These are phyloP conservation scores for Chelon labrosus DNA, from an alignment of 2,797 vertebrate genomes.

Conservation along the genomic window DNA sequence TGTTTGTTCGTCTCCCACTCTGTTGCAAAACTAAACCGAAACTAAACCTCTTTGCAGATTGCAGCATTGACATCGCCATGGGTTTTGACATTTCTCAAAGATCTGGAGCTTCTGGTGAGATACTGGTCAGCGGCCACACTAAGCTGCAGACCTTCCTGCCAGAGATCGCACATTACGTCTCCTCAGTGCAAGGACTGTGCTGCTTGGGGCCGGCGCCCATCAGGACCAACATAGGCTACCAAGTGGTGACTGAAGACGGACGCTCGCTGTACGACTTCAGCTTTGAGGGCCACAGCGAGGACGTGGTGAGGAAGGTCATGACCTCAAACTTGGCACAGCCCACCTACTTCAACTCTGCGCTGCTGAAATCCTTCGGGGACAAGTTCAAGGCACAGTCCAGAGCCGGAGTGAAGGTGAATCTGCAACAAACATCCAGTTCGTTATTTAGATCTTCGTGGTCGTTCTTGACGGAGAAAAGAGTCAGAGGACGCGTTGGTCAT, in stretches of 20 bases:
- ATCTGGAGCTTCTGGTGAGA: neutral
- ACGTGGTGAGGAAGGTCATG: conserved; percentile 84
- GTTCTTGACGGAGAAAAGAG: no score
- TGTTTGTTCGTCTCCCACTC: neutral
- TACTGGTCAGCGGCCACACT: conserved; percentile 72
- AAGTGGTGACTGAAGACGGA: conserved; percentile 65
- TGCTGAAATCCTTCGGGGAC: conserved; percentile 83
- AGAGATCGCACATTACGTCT: conserved; percentile 77
- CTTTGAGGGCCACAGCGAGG: conserved; percentile 82
- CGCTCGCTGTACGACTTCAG: conserved; percentile 74
- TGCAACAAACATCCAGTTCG: neutral
- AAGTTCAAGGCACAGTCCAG: conserved; percentile 73
- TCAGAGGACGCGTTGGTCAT: no score
- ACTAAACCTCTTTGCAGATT: conserved; percentile 43
- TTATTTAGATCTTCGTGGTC: no score
- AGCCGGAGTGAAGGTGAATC: conserved; percentile 88
- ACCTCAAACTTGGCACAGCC: conserved; percentile 43
- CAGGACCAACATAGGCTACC: conserved; percentile 79
- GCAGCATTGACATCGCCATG: conserved; percentile 86
- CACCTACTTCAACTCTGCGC: conserved; percentile 80
- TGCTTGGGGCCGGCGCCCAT: conserved; percentile 64
- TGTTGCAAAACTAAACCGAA: no score
- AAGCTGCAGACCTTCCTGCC: conserved; percentile 83
- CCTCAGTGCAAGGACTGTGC: conserved; percentile 81
- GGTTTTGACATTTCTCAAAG: conserved; percentile 86